phyloP scores from a whole-genome alignment of 92 coral and sea anemone species.

The Porites evermanni region DNA sequence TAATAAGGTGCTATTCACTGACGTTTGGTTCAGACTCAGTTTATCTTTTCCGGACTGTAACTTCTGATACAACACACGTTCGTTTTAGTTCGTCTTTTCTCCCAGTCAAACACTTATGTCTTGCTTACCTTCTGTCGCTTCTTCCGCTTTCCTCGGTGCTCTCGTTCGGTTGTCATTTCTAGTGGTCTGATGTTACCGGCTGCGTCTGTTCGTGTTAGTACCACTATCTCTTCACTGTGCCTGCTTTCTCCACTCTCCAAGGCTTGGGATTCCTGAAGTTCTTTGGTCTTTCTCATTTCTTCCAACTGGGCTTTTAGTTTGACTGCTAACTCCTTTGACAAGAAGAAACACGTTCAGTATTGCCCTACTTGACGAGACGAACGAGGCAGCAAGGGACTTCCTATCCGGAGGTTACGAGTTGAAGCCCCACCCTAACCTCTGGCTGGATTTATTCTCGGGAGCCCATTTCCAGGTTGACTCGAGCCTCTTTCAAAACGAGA shows the following conservation, averaged over 20 bases:
- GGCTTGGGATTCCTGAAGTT: constrained; percentile 74
- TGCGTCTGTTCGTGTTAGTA: constrained; percentile 90
- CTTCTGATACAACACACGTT: too few relatives aligned
- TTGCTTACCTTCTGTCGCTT: constrained; percentile 91
- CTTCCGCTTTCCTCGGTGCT: constrained; percentile 75
- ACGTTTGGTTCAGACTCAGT: too few relatives aligned
- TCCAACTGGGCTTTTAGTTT: constrained; percentile 82
- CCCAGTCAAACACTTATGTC: background rate
- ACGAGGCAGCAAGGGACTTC: too few relatives aligned
- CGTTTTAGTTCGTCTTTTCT: background rate
- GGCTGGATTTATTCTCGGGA: too few relatives aligned
- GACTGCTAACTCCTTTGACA: constrained; percentile 81
- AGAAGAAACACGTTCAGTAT: background rate
- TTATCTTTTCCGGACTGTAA: too few relatives aligned
- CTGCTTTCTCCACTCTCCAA: background rate
- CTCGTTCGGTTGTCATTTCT: constrained; percentile 56
- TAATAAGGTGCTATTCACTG: too few relatives aligned
- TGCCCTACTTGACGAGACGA: background rate
- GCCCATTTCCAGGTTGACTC: too few relatives aligned
- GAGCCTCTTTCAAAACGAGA: too few relatives aligned
- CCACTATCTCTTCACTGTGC: constrained; percentile 72
- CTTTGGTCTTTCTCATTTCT: constrained; percentile 84
- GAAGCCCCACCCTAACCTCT: too few relatives aligned
- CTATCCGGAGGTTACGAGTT: too few relatives aligned
- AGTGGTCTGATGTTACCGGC: constrained; percentile 94